A percentile compares a stretch with the other conserved stretches of the same genome.
Evolutionary conservation across 2,888 invertebrate species (phyloP).

Genomic region (Limnephilus auricula): DNA sequence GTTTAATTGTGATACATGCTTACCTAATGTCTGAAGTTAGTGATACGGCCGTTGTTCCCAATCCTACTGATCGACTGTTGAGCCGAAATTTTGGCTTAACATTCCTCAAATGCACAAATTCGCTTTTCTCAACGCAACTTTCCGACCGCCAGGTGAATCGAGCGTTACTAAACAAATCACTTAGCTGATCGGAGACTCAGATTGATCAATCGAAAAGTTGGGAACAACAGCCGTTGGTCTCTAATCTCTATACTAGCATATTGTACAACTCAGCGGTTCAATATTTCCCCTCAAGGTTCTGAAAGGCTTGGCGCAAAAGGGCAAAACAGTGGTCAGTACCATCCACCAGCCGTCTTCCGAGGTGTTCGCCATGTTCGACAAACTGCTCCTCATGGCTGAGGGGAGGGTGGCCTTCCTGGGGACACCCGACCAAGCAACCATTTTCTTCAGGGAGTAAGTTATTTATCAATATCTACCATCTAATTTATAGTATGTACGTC

Average conservation of each 20-base stretch:
- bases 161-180: too few relatives aligned
- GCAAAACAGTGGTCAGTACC: slow-evolving; percentile 94
- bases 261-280: not conserved
- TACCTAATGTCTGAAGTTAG: not conserved
- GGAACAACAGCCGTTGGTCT: not conserved
- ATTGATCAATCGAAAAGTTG: too few relatives aligned
- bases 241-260: too few relatives aligned
- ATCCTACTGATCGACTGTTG: too few relatives aligned
- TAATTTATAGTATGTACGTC: not conserved
- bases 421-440: slow-evolving; percentile 85
- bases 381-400: slow-evolving; percentile 92
- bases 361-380: slow-evolving; percentile 92
- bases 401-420: slow-evolving; percentile 94
- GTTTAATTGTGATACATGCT: not conserved
- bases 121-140: too few relatives aligned
- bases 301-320: slow-evolving; percentile 85
- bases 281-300: slow-evolving; percentile 73
- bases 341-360: slow-evolving; percentile 98
- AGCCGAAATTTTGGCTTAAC: too few relatives aligned
- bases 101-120: too few relatives aligned
- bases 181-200: too few relatives aligned
- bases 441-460: slow-evolving; percentile 88
- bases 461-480: not conserved
- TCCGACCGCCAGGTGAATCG: too few relatives aligned
- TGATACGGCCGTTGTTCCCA: not conserved